phyloP scores from a whole-genome alignment of 2,888 invertebrate genomes.

The Gastracanthus pulcherrimus region DNA sequence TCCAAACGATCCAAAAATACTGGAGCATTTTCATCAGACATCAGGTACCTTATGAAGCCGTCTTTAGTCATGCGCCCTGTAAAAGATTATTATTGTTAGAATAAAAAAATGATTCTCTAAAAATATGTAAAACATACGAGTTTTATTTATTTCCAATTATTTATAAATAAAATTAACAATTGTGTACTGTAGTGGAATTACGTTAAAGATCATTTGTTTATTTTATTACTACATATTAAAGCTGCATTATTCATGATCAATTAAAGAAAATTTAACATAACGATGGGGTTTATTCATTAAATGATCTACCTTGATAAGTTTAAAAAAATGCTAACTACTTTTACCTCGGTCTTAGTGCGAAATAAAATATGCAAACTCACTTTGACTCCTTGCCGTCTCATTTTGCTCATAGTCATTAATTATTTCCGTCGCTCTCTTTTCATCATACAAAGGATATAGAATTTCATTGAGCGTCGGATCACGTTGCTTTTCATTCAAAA shows the following conservation, averaged over 20 bases:
- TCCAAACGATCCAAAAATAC: constrained; percentile 99
- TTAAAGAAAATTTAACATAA: too few species aligned
- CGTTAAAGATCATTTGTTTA: too few species aligned
- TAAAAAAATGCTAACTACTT: too few species aligned
- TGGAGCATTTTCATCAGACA: constrained; percentile 99
- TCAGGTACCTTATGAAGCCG: constrained; percentile 97
- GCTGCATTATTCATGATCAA: too few species aligned
- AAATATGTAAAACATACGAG: too few species aligned
- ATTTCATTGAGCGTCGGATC: constrained; percentile 99
- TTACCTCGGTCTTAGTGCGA: too few species aligned
- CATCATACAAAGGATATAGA: constrained; percentile 97
- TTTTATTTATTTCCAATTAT: too few species aligned
- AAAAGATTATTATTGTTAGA: neutral
- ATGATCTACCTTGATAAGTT: too few species aligned
- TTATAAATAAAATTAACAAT: too few species aligned
- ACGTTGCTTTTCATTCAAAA: constrained; percentile 97
- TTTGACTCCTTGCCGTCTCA: constrained; percentile 85
- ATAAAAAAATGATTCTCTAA: neutral
- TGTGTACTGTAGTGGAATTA: too few species aligned
- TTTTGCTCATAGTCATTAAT: constrained; percentile 95
- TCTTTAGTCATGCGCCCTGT: constrained; percentile 92
- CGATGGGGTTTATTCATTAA: too few species aligned
- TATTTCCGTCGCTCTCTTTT: constrained; percentile 94
- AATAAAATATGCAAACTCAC: constrained; percentile 78
- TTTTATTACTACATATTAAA: too few species aligned